Base-by-base conservation (phyloP, 2,113 vertebrate species). In the Megaceryle torquata region DNA sequence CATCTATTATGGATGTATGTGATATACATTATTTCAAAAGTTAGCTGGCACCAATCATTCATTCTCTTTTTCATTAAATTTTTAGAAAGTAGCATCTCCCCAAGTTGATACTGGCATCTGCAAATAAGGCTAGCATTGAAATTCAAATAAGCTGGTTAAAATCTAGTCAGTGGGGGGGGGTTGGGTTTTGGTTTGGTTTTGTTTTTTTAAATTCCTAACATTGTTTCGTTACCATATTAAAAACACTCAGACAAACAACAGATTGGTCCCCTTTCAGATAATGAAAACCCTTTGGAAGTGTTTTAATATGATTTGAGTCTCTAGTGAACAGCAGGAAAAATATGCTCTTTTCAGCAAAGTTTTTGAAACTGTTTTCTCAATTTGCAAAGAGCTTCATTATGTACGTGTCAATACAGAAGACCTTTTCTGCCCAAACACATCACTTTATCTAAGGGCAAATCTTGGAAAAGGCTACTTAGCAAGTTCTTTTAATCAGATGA, bases 21-120 rank as follows among this genome's bases (percentile, higher is more conserved):
- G 71, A 80, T 95, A 82, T 57, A 92, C 68, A 82, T 59, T 26
- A 82, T 79, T 92, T 89, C 83, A 88, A 67, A 33, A 78, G 86
- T 83, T 84, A 84, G 15, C 84, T 95, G 81, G 35, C 74, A 95
- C 86, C 57, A 84, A 79, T 92, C 69, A 82, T 63, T 92, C 91
- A 75, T 68, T 91, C 83, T 68, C 11, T 50, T 91, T 88, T 88
- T 64, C 77, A 65, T 88, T 75, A 69, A 35, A 19, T 64, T 93
- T 96, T 84, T 65, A 87, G 89, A 48, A 90, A 75, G 65, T 68
- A 86, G 24, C 48, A 64, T 76, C 39, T 64, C 69, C 51, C 60
- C 28, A 44, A 87, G 39, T 86, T 95, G 78, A 39, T 75, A 37
- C 18, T 84, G 61, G n/a, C 56, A 51, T 74, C 56, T 68, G 29